A percentile compares a stretch with the other conserved stretches of the same genome.
These are phyloP conservation scores for Crotalus helleri DNA, from an alignment of 2,113 vertebrate genomes.

Conservation along the genomic window DNA sequence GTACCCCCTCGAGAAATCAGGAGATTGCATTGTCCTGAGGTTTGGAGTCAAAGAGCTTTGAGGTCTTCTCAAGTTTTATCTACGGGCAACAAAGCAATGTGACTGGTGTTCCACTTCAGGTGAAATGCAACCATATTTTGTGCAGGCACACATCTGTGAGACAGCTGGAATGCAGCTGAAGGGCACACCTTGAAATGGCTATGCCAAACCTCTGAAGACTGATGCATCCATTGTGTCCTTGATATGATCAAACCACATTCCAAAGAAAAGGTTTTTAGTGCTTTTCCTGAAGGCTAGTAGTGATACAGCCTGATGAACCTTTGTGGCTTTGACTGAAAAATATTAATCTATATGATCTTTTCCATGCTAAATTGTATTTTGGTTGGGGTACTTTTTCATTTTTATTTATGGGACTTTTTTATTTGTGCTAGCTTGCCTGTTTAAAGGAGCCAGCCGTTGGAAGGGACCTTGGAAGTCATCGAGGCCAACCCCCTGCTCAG, in stretches of 20 bases:
- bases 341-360: neutral
- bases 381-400: neutral
- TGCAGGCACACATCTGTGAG: neutral
- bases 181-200: neutral
- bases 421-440: neutral
- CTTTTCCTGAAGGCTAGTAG: neutral
- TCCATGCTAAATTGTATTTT: neutral
- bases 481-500: too few species aligned
- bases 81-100: neutral
- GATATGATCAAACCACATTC: neutral
- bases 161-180: neutral
- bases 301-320: neutral
- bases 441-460: neutral
- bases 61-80: neutral
- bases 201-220: neutral
- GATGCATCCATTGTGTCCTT: neutral
- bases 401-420: neutral
- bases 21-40: neutral
- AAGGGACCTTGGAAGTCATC: too few species aligned
- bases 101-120: neutral
- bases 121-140: neutral
- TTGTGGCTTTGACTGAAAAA: neutral
- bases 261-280: neutral
- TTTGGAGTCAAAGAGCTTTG: neutral
- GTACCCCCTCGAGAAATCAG: neutral